phyloP scores from a whole-genome alignment of 2,888 invertebrate species.

The Epistrophe grossulariae region DNA sequence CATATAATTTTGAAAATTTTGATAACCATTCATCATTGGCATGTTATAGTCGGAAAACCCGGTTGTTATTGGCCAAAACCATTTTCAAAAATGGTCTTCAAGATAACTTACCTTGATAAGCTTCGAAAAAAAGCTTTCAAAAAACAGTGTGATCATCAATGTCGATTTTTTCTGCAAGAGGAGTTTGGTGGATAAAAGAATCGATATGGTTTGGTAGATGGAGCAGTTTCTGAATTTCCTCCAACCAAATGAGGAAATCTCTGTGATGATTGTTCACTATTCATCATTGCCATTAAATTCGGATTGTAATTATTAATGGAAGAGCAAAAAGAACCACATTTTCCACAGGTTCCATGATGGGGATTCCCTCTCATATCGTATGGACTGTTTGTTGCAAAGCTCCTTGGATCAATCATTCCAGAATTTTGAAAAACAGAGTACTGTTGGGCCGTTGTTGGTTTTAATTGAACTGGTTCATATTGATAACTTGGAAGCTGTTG shows the following conservation, averaged over 20 bases:
- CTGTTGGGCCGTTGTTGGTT: not conserved
- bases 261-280: not conserved
- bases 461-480: constrained; percentile 7
- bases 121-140: not conserved
- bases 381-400: not conserved
- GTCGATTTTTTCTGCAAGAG: not conserved
- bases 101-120: constrained; percentile 27
- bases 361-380: not conserved
- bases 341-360: not conserved
- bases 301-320: not conserved
- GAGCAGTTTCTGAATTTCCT: not conserved
- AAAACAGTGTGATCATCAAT: not conserved
- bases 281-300: not conserved
- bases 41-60: no score
- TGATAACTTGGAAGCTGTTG: not conserved
- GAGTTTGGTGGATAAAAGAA: not conserved
- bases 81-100: no score
- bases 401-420: not conserved
- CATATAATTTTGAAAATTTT: no score
- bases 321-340: constrained; percentile 10
- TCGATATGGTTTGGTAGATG: not conserved
- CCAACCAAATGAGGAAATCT: not conserved
- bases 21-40: no score
- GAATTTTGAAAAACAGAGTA: not conserved
- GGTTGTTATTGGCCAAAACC: no score